Conservation (phyloP, 2,888 invertebrate genomes). For the Caenorhabditis doughertyi region DNA sequence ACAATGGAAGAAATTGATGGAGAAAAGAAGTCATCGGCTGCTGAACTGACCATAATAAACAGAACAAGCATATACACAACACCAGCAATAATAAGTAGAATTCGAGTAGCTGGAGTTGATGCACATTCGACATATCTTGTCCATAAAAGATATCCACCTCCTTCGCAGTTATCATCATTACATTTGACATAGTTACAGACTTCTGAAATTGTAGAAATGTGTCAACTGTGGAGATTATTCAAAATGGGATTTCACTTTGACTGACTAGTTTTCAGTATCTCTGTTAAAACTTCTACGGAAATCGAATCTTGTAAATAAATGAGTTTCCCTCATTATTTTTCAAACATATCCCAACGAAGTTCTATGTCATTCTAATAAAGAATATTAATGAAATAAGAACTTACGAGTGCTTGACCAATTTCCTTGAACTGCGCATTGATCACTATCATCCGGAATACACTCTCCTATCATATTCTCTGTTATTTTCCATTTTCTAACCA, state of each 20-base stretch:
- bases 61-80: conserved; percentile 70
- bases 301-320: too few species aligned
- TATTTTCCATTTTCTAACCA: conserved; percentile 42
- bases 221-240: too few species aligned
- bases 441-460: conserved; percentile 41
- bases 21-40: conserved; percentile 82
- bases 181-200: conserved; percentile 70
- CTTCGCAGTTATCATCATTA: conserved; percentile 75
- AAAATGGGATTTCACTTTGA: too few species aligned
- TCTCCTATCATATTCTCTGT: not conserved
- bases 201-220: conserved; percentile 50
- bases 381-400: too few species aligned
- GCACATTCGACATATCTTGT: conserved; percentile 72
- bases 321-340: too few species aligned
- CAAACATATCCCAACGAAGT: too few species aligned
- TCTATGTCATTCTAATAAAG: too few species aligned
- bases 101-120: conserved; percentile 29
- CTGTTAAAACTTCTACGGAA: too few species aligned
- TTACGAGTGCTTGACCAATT: conserved; percentile 30
- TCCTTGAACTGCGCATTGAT: conserved; percentile 36
- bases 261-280: too few species aligned
- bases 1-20: conserved; percentile 84
- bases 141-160: conserved; percentile 77
- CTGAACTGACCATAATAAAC: conserved; percentile 75
- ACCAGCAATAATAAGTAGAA: conserved; percentile 62